Percentiles rank a stretch among this genome's conserved stretches.
phyloP scores from a whole-genome alignment of 2,113 vertebrate genomes.

The Benthochromis sp. region DNA sequence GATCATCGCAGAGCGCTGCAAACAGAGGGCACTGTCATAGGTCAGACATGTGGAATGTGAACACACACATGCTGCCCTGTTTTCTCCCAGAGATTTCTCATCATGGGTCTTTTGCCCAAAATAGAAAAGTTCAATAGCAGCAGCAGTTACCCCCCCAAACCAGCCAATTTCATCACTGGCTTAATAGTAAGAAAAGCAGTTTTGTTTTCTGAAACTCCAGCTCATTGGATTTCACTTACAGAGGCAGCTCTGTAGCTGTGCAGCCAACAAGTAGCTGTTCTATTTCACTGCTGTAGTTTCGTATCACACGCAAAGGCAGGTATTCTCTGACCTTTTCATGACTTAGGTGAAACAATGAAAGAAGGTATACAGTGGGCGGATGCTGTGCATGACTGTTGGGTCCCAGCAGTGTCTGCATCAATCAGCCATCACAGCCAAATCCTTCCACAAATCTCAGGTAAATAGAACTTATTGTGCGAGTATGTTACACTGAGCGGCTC shows the following conservation, averaged over 20 bases:
- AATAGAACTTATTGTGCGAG: slow-evolving; percentile 17
- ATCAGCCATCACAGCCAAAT: slow-evolving; percentile 17
- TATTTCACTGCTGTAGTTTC: background rate
- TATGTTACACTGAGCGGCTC: background rate
- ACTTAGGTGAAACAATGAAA: slow-evolving; percentile 8
- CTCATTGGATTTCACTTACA: slow-evolving; percentile 61
- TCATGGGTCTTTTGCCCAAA: slow-evolving; percentile 77
- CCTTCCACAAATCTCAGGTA: slow-evolving; percentile 5
- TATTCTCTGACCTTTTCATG: slow-evolving; percentile 8
- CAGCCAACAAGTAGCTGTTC: slow-evolving; percentile 20
- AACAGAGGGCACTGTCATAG: slow-evolving; percentile 82
- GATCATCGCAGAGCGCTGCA: slow-evolving; percentile 80
- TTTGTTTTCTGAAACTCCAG: slow-evolving; percentile 77
- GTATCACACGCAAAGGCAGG: background rate
- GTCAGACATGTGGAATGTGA: slow-evolving; percentile 89
- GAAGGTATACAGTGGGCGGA: background rate
- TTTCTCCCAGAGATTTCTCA: slow-evolving; percentile 73
- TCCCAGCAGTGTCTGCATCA: background rate
- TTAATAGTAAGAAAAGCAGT: slow-evolving; percentile 84
- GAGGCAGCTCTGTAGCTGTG: slow-evolving; percentile 8
- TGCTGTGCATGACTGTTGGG: background rate
- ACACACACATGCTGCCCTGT: slow-evolving; percentile 73
- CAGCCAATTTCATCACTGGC: slow-evolving; percentile 71
- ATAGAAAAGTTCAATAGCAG: slow-evolving; percentile 78
- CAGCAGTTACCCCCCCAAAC: slow-evolving; percentile 72